Evolutionary conservation across 2,888 invertebrate genomes (phyloP), one percentile per base, ranked within the genome.

Genomic region (Hirtodrosophila alboralis): DNA sequence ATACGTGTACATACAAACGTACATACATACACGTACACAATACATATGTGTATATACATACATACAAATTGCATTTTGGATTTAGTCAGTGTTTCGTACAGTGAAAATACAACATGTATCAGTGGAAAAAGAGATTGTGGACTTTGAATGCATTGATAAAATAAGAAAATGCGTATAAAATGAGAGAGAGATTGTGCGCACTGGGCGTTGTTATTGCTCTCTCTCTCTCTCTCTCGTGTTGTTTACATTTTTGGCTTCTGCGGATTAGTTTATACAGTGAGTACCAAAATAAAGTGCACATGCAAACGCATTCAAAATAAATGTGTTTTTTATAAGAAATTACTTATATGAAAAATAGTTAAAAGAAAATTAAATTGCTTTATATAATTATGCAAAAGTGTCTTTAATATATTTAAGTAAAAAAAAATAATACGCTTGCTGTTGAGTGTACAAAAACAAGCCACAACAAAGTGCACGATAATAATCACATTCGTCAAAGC

Each of bases 161-260:
- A 40, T 6, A 38, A 31, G 44, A 18, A 8, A 30, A 31, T 21
- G 30, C 8, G 34, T 37, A 12, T 18, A 13, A 27, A 26, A 27
- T 38, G 43, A 54, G 34, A n/a, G 34, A n/a, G 21, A 33, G 45
- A 48, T 61, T 38, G 1, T 66, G 70, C 71, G 71, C 66, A 66
- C 33, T 61, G 28, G 8, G 5, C n/a, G 41, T 16, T 26, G 23
- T 28, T 18, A 43, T 9, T 37, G 36, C 62, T 45, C 69, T 71
- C 61, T 37, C 44, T n/a, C n/a, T n/a, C n/a, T n/a, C n/a, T n/a
- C n/a, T n/a, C n/a, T n/a, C n/a, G n/a, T n/a, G 5, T 43, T 69
- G 70, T 69, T 69, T 65, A 71, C 41, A 49, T 53, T 61, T 52
- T 52, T 38, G 14, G 27, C 10, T 52, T 26, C 53, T 66, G 48